phyloP scores from a whole-genome alignment of 2,888 invertebrate genomes.

The Ypsolopha scabrella region DNA sequence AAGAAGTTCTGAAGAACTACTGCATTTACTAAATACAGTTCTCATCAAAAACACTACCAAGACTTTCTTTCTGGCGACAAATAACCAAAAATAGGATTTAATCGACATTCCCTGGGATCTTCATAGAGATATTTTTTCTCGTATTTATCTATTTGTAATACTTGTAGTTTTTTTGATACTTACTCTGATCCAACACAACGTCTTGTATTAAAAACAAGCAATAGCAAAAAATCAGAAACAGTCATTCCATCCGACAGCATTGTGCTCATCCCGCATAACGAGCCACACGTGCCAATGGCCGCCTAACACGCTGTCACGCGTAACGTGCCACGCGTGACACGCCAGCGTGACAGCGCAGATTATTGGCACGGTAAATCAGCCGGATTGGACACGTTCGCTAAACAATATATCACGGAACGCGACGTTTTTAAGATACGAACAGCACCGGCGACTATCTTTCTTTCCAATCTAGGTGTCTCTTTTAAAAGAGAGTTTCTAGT shows the following conservation, averaged over 20 bases:
- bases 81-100: background rate
- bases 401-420: constrained; percentile 37
- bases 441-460: too few species aligned
- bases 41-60: too few species aligned
- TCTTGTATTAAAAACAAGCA: too few species aligned
- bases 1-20: background rate
- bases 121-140: too few species aligned
- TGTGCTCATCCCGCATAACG: background rate
- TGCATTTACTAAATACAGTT: background rate
- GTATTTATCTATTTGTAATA: background rate
- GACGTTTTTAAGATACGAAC: constrained; percentile 13
- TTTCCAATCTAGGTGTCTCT: too few species aligned
- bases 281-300: constrained; percentile 31
- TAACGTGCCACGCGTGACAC: constrained; percentile 42
- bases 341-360: constrained; percentile 37
- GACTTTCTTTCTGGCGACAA: too few species aligned
- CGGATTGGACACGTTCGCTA: constrained; percentile 48
- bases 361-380: constrained; percentile 58
- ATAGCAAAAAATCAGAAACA: too few species aligned
- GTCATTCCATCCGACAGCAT: too few species aligned
- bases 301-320: constrained; percentile 20
- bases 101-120: too few species aligned
- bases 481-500: too few species aligned
- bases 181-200: too few species aligned
- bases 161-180: background rate